Evolutionary conservation across 2,888 invertebrate species (phyloP).

Genomic region (Diploptera punctata): DNA sequence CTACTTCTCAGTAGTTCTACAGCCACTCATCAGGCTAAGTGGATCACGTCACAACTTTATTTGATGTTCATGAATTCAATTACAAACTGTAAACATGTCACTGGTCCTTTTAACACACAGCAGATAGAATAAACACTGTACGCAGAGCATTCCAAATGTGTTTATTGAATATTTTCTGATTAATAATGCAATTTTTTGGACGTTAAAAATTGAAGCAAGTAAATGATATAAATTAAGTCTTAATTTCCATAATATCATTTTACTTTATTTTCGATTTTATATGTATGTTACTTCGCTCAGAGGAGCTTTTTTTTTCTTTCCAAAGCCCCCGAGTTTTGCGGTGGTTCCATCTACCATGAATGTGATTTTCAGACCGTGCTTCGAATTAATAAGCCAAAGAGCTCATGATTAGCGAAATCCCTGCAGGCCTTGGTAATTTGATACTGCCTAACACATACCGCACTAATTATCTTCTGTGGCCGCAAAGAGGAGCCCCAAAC

Average conservation of each 20-base stretch:
- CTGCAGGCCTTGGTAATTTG: background rate
- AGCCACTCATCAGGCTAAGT: background rate
- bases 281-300: background rate
- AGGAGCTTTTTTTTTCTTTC: background rate
- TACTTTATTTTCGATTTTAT: background rate
- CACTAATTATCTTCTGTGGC: background rate
- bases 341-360: background rate
- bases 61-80: too few species aligned
- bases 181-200: background rate
- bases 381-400: slow-evolving; percentile 16
- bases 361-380: slow-evolving; percentile 5
- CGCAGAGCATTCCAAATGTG: too few species aligned
- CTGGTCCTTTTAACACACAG: too few species aligned
- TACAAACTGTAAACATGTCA: too few species aligned
- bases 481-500: background rate
- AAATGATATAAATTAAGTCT: background rate
- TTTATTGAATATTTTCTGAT: background rate
- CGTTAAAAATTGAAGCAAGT: background rate
- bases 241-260: background rate
- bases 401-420: background rate
- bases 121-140: too few species aligned
- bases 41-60: too few species aligned
- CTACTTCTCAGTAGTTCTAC: background rate
- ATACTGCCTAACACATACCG: background rate
- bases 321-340: background rate